Conservation (phyloP, 2,888 invertebrate species). For the Catocala nupta region DNA sequence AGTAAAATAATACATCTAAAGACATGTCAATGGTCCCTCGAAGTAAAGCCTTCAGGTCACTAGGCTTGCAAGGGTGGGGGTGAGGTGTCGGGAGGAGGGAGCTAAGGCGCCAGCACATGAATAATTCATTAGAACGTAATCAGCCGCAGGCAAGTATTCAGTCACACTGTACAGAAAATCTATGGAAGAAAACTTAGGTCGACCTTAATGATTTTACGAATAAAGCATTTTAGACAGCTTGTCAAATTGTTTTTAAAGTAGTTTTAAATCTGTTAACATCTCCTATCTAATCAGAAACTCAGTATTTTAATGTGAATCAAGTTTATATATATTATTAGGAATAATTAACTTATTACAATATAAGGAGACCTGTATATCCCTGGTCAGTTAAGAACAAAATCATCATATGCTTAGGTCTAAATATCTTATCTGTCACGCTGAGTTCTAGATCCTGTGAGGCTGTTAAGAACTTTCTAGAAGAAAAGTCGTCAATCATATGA, state of each 20-base stretch:
- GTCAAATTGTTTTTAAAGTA: not conserved
- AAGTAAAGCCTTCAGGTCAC: constrained; percentile 65
- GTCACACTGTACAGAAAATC: constrained; percentile 64
- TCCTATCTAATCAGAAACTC: no score
- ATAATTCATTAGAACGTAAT: constrained; percentile 82
- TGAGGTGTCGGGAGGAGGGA: constrained; percentile 23
- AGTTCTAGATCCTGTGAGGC: no score
- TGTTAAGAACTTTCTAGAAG: no score
- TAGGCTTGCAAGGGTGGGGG: constrained; percentile 44
- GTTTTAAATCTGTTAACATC: no score
- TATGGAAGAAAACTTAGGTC: constrained; percentile 53
- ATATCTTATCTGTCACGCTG: no score
- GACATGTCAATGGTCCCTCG: constrained; percentile 58
- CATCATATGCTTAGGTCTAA: no score
- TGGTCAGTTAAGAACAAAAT: no score
- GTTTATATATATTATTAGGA: no score
- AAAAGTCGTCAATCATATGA: no score
- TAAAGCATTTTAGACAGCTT: constrained; percentile 39
- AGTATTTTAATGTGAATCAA: no score
- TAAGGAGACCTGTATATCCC: no score
- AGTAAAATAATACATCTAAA: constrained; percentile 46
- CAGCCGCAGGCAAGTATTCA: constrained; percentile 78
- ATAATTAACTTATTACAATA: no score
- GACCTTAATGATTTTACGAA: constrained; percentile 66
- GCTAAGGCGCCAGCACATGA: constrained; percentile 69